phyloP scores from a whole-genome alignment of 2,888 invertebrate species.

The Galeopsomyia nigrocyanea region DNA sequence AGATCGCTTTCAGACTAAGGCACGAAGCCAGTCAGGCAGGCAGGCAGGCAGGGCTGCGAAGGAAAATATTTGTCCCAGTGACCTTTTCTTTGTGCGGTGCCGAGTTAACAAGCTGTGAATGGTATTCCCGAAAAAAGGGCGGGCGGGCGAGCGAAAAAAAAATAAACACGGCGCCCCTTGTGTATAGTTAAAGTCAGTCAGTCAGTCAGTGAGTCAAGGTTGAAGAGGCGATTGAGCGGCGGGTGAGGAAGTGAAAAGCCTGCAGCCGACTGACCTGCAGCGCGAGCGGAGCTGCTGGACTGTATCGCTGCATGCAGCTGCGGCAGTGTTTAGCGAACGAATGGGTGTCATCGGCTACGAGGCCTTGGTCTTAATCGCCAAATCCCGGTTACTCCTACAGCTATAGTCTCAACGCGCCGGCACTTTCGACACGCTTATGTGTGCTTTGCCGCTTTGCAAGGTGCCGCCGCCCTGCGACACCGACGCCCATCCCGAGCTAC shows the following conservation, averaged over 20 bases:
- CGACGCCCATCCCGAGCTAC: too few relatives aligned
- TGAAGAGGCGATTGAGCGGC: background rate
- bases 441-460: conserved; percentile 29
- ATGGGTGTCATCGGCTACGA: background rate
- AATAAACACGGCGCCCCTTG: conserved; percentile 1
- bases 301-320: background rate
- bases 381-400: conserved; percentile 56
- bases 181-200: background rate
- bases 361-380: conserved; percentile 54
- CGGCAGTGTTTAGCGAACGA: too few relatives aligned
- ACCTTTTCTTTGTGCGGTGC: background rate
- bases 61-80: conserved; percentile 15
- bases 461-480: too few relatives aligned
- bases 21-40: too few relatives aligned
- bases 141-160: background rate
- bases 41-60: background rate
- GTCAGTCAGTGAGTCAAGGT: conserved; percentile 17
- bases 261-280: conserved; percentile 56
- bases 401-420: too few relatives aligned
- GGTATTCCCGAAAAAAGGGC: too few relatives aligned
- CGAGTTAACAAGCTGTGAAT: too few relatives aligned
- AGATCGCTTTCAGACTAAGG: conserved; percentile 1
- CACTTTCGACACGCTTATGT: too few relatives aligned
- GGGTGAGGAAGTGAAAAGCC: conserved; percentile 45
- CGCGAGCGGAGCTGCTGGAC: conserved; percentile 5